Evolutionary conservation across 1,140 invertebrate genomes (phyloP), one percentile per base, ranked within the genome.

Genomic region (Sitophilus oryzae): DNA sequence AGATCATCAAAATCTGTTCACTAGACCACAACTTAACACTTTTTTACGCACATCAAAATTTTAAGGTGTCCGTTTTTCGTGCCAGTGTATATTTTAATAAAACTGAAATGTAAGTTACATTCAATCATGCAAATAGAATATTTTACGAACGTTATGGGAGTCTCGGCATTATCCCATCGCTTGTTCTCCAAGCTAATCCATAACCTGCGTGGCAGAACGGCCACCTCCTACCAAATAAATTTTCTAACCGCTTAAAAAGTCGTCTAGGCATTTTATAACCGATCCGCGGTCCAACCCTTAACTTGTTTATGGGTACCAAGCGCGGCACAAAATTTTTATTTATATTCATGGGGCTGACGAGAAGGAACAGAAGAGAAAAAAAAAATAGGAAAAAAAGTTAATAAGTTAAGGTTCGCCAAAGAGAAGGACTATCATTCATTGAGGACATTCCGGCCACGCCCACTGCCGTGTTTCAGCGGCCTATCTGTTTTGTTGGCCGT

Each of bases 341-440:
- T 56, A 56, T 56, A 56, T 56, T 56, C 53, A 56, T 56, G 53
- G 53, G 35, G 37, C 23, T 23, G 14, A 15, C 37, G 53, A 37
- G 43, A 56, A 55, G 47, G 49, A 49, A 22, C 19, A n/a, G 1
- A 15, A 47, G 14, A 38, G 40, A 5, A 30, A 30, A 30, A 30
- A 30, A 30, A 30, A 30, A 11, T 11, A 30, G 11, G 11, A 11
- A 30, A 55, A 52, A 55, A 55, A 47, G 53, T 56, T 56, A 56
- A 56, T 56, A 56, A 56, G 53, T 56, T 56, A 30, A 56, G 53
- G 46, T 48, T 49, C 45, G 46, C 45, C 38, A 48, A 56, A 46
- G 35, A 56, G 53, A n/a, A n/a, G n/a, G 46, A 56, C 53, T 56
- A 56, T 56, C 53, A 56, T 56, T 56, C 53, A 56, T 56, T 56